These are phyloP conservation scores for Takifugu flavidus DNA, from an alignment of 2,113 vertebrate species.

Conservation along the genomic window DNA sequence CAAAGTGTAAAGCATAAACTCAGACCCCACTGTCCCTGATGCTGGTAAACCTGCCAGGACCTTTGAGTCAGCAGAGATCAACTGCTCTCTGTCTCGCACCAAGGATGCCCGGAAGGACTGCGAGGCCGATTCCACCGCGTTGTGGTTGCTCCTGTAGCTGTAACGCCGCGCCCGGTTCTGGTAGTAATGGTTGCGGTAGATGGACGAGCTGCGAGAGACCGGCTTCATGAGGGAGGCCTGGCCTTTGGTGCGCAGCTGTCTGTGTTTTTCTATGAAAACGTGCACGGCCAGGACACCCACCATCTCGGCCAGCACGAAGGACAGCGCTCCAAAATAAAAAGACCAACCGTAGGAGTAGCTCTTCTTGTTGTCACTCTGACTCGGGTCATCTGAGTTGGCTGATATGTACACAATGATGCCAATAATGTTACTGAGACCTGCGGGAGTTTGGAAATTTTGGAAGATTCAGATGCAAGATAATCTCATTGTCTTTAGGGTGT, in stretches of 20 bases:
- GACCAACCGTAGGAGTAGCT: slow-evolving; percentile 99
- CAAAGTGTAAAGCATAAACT: slow-evolving; percentile 62
- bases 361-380: slow-evolving; percentile 96
- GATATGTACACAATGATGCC: slow-evolving; percentile 99
- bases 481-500: background rate
- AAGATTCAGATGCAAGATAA: slow-evolving; percentile 1
- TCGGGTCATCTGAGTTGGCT: slow-evolving; percentile 90
- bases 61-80: slow-evolving; percentile 45
- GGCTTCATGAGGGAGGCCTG: slow-evolving; percentile 53
- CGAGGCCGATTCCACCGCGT: slow-evolving; percentile 23
- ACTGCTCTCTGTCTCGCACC: slow-evolving; percentile 40
- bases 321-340: slow-evolving; percentile 96
- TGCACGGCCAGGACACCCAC: slow-evolving; percentile 95
- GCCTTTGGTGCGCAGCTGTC: slow-evolving; percentile 81
- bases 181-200: slow-evolving; percentile 61
- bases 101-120: slow-evolving; percentile 42
- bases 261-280: slow-evolving; percentile 95
- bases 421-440: slow-evolving; percentile 97
- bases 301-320: slow-evolving; percentile 95
- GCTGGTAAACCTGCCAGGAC: slow-evolving; percentile 31
- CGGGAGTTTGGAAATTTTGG: background rate
- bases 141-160: slow-evolving; percentile 65
- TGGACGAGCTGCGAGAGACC: slow-evolving; percentile 53
- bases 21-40: slow-evolving; percentile 30
- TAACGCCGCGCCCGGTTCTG: slow-evolving; percentile 54